Evolutionary conservation across 2,888 invertebrate genomes (phyloP).

Genomic region (Apomyelois bistriatella): DNA sequence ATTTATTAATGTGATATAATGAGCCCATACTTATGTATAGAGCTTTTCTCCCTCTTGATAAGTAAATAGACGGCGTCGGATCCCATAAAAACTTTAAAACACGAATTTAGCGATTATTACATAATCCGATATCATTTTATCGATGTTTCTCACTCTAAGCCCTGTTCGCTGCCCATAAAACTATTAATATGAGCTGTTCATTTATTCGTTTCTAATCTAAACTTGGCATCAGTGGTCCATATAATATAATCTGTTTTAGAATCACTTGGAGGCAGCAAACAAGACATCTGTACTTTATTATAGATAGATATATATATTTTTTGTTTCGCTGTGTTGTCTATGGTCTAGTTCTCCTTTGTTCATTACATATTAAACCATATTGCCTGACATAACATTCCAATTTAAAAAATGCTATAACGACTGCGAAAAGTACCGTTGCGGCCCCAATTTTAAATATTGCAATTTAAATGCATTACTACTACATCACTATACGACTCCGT

Average conservation of each 20-base stretch:
- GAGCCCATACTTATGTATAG: too few relatives aligned
- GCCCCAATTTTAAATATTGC: too few relatives aligned
- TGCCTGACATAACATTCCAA: too few relatives aligned
- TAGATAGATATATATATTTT: conserved; percentile 18
- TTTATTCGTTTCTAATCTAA: conserved; percentile 45
- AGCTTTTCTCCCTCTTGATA: too few relatives aligned
- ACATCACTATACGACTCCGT: too few relatives aligned
- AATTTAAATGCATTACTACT: too few relatives aligned
- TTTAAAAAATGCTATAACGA: too few relatives aligned
- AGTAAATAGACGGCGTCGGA: too few relatives aligned
- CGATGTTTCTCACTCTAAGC: conserved; percentile 29
- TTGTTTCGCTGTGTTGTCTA: conserved; percentile 21
- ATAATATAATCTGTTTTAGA: conserved; percentile 38
- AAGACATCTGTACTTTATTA: conserved; percentile 20
- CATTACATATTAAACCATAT: too few relatives aligned
- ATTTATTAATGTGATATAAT: too few relatives aligned
- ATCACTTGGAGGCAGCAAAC: conserved; percentile 23
- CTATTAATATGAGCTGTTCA: conserved; percentile 27
- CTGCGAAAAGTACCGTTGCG: too few relatives aligned
- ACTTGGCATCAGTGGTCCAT: conserved; percentile 67
- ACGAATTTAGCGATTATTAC: conserved; percentile 29
- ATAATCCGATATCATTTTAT: conserved; percentile 25
- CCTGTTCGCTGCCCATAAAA: conserved; percentile 29
- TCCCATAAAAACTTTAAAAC: conserved; percentile 29
- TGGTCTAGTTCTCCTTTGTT: conserved; percentile 12